phyloP scores from a whole-genome alignment of 2,888 invertebrate genomes.

The Amiota minor region DNA sequence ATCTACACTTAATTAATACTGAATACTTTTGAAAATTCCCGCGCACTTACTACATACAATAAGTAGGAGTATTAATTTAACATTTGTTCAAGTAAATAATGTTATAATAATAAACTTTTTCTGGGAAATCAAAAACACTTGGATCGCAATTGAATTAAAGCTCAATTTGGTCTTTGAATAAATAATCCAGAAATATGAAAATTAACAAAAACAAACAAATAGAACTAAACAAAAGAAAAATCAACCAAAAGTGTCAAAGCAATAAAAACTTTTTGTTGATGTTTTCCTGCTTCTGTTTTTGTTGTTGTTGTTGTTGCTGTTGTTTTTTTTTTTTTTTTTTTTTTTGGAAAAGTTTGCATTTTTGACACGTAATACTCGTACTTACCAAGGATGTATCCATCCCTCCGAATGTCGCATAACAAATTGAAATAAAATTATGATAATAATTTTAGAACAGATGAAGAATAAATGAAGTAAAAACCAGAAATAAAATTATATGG shows the following conservation, averaged over 20 bases:
- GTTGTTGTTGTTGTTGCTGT: not conserved
- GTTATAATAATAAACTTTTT: not conserved
- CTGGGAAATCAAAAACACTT: slow-evolving; percentile 10
- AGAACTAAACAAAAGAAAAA: slow-evolving; percentile 34
- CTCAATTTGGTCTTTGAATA: not conserved
- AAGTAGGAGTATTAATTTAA: too few species aligned
- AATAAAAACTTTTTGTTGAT: slow-evolving; percentile 54
- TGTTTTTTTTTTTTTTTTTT: too few species aligned
- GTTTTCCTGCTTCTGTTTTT: not conserved
- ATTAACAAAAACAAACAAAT: not conserved
- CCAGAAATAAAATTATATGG: slow-evolving; percentile 44
- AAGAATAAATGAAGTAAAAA: slow-evolving; percentile 28
- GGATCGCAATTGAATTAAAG: slow-evolving; percentile 54
- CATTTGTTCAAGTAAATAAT: not conserved
- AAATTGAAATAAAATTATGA: slow-evolving; percentile 59
- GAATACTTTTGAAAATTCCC: too few species aligned
- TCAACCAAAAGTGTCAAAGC: slow-evolving; percentile 61
- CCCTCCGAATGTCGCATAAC: not conserved
- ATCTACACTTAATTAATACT: too few species aligned
- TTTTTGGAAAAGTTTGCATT: slow-evolving; percentile 47
- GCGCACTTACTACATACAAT: too few species aligned
- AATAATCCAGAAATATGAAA: not conserved
- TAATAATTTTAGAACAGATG: slow-evolving; percentile 54
- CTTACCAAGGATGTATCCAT: not conserved
- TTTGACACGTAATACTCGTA: slow-evolving; percentile 51